These are phyloP conservation scores for Philaethria dido DNA, from an alignment of 2,888 invertebrate genomes.

Conservation along the genomic window DNA sequence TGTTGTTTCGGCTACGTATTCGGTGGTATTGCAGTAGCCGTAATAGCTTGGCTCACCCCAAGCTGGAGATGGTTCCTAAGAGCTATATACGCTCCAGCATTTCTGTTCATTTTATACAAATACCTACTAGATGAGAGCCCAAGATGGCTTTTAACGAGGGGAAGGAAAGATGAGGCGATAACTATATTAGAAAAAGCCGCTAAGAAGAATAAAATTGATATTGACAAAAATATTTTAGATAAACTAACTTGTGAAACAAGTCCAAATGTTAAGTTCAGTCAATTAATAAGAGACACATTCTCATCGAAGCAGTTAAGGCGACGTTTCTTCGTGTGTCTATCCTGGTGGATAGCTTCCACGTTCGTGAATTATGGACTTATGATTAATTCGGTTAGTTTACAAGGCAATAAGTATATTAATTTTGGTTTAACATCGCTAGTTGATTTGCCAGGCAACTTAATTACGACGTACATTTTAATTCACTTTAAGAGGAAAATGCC, in stretches of 20 bases:
- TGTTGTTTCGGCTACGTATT: slow-evolving; percentile 57
- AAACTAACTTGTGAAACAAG: slow-evolving; percentile 55
- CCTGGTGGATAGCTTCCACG: slow-evolving; percentile 86
- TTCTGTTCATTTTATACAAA: slow-evolving; percentile 86
- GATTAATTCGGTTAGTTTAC: slow-evolving; percentile 88
- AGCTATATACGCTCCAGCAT: slow-evolving; percentile 87
- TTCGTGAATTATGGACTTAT: slow-evolving; percentile 91
- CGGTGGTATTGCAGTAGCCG: slow-evolving; percentile 56
- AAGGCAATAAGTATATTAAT: slow-evolving; percentile 90
- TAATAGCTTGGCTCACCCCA: slow-evolving; percentile 64
- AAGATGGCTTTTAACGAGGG: slow-evolving; percentile 91
- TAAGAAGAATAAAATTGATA: slow-evolving; percentile 62
- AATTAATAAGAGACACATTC: slow-evolving; percentile 63
- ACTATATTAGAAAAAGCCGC: slow-evolving; percentile 85
- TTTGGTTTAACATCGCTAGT: slow-evolving; percentile 85
- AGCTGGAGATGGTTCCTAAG: slow-evolving; percentile 88
- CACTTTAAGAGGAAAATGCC: slow-evolving; percentile 82
- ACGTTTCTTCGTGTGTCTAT: slow-evolving; percentile 67
- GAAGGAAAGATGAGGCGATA: slow-evolving; percentile 85
- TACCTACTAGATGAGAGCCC: slow-evolving; percentile 89
- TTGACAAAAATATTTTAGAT: slow-evolving; percentile 58
- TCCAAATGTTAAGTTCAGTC: slow-evolving; percentile 51
- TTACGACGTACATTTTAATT: slow-evolving; percentile 81
- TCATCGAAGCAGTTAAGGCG: slow-evolving; percentile 59
- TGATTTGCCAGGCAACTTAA: slow-evolving; percentile 83